Base-by-base conservation (phyloP, 2,113 vertebrate species). In the Gambusia holbrooki region DNA sequence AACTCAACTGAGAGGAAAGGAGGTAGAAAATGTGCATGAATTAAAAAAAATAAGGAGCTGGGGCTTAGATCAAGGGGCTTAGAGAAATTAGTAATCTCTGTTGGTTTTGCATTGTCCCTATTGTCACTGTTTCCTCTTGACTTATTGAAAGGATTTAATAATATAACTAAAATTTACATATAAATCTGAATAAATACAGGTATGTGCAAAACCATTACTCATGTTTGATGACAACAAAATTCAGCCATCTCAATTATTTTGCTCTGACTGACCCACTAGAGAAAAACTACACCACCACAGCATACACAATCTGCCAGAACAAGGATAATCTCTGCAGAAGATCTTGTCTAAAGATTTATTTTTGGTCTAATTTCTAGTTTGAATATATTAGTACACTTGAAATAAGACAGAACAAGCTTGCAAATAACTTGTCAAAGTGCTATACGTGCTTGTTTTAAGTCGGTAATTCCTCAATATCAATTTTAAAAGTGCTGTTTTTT, bases 41-140 rank as follows among this genome's bases (percentile, higher is more conserved):
- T 5, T 27, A 30, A 71, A 72, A 54, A 37, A 32, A 62, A 71
- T 61, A 29, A 32, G 68, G 3, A 62, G 79, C 79, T 66, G 61
- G 65, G 68, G 79, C 27, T 82, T 79, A 80, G 76, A 82, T 67
- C 77, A 83, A 58, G 51, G 22, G 7, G 17, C 2, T 25, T n/a
- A 58, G 25, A 10, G 25, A 58, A 58, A 25, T 1, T 8, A 54
- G 7, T 54, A 25, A 58, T 58, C 25, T 54, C 51, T 58, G 25
- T 58, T 48, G 14, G 17, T 48, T 48, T 48, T 48, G 17, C 14
- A 2, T 58, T 58, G 51, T 25, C 51, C 51, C 51, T 58, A 9
- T 58, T 58, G 19, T 58, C 22, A 25, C 22, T 11, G 25, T 58
- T 9, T 58, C 9, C 9, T 11, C 5, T 58, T n/a, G 51, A 58